A percentile compares a stretch with the other conserved stretches of the same genome.
Conservation (phyloP, 2,888 invertebrate genomes). For the Andrena fulva region DNA sequence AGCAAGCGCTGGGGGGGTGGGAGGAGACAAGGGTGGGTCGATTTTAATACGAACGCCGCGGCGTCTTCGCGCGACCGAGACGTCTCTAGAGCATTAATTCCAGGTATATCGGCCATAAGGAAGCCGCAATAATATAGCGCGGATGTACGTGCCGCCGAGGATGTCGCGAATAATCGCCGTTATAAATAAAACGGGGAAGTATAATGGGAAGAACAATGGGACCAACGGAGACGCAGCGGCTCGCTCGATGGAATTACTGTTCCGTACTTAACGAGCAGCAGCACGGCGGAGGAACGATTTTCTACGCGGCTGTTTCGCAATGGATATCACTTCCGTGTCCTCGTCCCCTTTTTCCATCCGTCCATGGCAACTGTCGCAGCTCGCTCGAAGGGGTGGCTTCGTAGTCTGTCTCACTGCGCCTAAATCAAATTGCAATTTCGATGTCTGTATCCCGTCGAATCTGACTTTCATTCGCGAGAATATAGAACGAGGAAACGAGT, state of each 20-base stretch:
- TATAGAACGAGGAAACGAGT: not conserved
- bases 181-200: constrained; percentile 41
- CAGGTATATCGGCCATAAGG: constrained; percentile 49
- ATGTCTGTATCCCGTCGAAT: not conserved
- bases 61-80: constrained; percentile 18
- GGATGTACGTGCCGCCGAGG: constrained; percentile 31
- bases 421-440: not conserved
- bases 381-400: not conserved
- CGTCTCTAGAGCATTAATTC: constrained; percentile 49
- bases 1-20: not conserved
- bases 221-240: constrained; percentile 9
- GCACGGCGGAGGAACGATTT: constrained; percentile 2
- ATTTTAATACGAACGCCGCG: constrained; percentile 34
- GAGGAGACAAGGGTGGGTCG: constrained; percentile 7
- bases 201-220: constrained; percentile 34
- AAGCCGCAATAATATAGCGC: constrained; percentile 41
- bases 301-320: not conserved
- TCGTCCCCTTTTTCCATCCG: not conserved
- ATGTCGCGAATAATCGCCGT: constrained; percentile 49
- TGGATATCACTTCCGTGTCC: constrained; percentile 23
- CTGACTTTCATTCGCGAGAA: not conserved
- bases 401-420: not conserved
- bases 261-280: constrained; percentile 31
- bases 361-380: not conserved
- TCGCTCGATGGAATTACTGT: constrained; percentile 52